Evolutionary conservation across 2,888 invertebrate species (phyloP), one percentile per base, ranked within the genome.

Genomic region (Drosophila neutralis): DNA sequence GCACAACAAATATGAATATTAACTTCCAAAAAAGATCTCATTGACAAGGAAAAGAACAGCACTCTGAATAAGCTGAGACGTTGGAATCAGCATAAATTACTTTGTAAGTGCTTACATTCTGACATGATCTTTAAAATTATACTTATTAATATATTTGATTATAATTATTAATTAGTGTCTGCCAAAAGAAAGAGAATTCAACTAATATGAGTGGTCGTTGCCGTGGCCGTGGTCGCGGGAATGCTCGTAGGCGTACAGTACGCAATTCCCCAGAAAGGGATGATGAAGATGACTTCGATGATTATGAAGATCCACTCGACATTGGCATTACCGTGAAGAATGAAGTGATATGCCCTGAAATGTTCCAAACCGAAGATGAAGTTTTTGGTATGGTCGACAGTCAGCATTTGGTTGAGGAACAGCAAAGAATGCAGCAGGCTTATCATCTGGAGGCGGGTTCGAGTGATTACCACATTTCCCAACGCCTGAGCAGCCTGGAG

Each of bases 271-370:
- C 59, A 11, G 65, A 27, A 36, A 60, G 35, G 45, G 13, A n/a
- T 15, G 13, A 27, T 0, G 70, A 45, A 5, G 24, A 27, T 10
- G 11, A 42, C 21, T 40, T 45, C 11, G 57, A 63, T 33, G 49
- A 61, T n/a, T 80, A 52, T 21, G 78, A 72, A 3, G 78, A 78
- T 69, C 78, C 78, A 2, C 78, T 81, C 2, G 66, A 60, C n/a
- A 40, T 80, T 18, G 77, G 80, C n/a, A 49, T 53, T 15, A 13
- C 53, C 10, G 62, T 80, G 0, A 78, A 78, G 31, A 65, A 40
- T 33, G 78, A 78, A 66, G 49, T 56, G 8, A 29, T 68, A 8
- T 77, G 59, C 42, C 42, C 60, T 6, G 78, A 78, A 21, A 52
- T 78, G 15, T 15, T 66, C 21, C 21, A 57, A 6, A 33, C 42